Conservation (phyloP, 2,888 invertebrate species). For the Phyllotreta cruciferae region DNA sequence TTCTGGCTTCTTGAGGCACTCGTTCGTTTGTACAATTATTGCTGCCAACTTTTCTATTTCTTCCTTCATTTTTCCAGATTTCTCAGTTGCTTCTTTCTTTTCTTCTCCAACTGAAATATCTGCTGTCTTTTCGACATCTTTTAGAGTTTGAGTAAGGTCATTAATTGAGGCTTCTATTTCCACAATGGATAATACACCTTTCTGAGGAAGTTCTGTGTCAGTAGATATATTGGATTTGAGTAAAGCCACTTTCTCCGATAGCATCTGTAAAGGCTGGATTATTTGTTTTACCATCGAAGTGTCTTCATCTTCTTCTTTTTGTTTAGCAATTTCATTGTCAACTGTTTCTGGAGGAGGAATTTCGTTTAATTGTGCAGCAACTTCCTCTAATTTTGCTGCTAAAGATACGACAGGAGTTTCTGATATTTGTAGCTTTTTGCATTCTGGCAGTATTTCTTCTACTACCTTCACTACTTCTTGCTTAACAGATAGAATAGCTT, state of each 20-base stretch:
- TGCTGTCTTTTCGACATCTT: slow-evolving; percentile 10
- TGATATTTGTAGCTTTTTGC: slow-evolving; percentile 28
- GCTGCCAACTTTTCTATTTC: slow-evolving; percentile 34
- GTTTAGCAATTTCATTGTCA: slow-evolving; percentile 31
- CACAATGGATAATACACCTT: slow-evolving; percentile 36
- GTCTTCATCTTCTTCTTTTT: neutral
- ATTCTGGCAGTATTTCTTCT: slow-evolving; percentile 23
- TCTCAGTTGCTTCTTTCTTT: neutral
- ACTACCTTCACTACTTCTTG: slow-evolving; percentile 30
- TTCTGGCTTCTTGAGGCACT: slow-evolving; percentile 25
- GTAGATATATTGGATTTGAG: slow-evolving; percentile 21
- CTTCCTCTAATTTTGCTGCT: slow-evolving; percentile 23
- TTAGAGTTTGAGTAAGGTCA: slow-evolving; percentile 18
- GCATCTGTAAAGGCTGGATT: slow-evolving; percentile 32
- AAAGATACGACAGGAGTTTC: slow-evolving; percentile 32
- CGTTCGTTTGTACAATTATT: slow-evolving; percentile 28
- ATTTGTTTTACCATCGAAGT: slow-evolving; percentile 27
- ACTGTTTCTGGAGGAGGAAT: slow-evolving; percentile 1
- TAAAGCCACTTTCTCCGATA: slow-evolving; percentile 11
- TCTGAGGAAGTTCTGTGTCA: slow-evolving; percentile 15
- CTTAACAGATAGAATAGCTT: slow-evolving; percentile 19
- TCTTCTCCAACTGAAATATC: slow-evolving; percentile 6
- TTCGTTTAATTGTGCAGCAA: slow-evolving; percentile 4
- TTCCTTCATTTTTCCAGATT: slow-evolving; percentile 2
- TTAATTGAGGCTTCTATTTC: slow-evolving; percentile 23